Percentiles rank a stretch among this genome's conserved stretches.
Evolutionary conservation across 2,888 invertebrate genomes (phyloP).

Genomic region (Acleris emargana): DNA sequence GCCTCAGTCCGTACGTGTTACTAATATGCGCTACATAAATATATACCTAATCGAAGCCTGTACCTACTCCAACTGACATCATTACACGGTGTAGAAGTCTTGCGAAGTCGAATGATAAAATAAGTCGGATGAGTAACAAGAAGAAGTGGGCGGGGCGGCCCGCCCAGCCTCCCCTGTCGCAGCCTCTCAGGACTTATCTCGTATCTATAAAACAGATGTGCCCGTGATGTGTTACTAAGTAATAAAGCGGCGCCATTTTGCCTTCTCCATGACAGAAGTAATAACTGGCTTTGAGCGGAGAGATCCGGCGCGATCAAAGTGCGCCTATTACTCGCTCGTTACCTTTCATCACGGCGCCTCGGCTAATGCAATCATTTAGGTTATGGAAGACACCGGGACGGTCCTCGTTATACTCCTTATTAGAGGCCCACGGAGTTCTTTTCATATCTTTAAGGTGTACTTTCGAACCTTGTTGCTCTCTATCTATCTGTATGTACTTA

Average conservation of each 20-base stretch:
- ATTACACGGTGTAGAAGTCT: background rate
- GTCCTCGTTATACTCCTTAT: no score
- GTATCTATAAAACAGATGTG: conserved; percentile 79
- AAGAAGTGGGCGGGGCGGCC: conserved; percentile 80
- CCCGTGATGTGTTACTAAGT: conserved; percentile 81
- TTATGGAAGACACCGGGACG: background rate
- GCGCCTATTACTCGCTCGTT: conserved; percentile 76
- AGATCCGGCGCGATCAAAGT: conserved; percentile 72
- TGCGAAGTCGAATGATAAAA: conserved; percentile 28
- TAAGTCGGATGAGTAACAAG: conserved; percentile 50
- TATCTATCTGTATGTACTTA: no score
- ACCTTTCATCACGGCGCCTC: conserved; percentile 70
- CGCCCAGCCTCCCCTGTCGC: conserved; percentile 75
- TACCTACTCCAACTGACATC: background rate
- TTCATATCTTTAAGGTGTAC: no score
- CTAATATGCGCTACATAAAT: no score
- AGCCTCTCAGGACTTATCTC: conserved; percentile 73
- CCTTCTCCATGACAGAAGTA: conserved; percentile 71
- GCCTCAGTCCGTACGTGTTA: no score
- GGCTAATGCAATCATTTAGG: conserved; percentile 63
- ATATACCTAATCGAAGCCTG: no score
- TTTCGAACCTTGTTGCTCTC: no score
- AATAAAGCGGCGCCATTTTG: conserved; percentile 83
- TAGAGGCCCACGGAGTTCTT: no score
- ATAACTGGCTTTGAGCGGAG: conserved; percentile 73